A percentile compares a stretch with the other conserved stretches of the same genome.
These are phyloP conservation scores for Lycocerus yunnanus DNA, from an alignment of 2,888 invertebrate genomes.

Conservation along the genomic window DNA sequence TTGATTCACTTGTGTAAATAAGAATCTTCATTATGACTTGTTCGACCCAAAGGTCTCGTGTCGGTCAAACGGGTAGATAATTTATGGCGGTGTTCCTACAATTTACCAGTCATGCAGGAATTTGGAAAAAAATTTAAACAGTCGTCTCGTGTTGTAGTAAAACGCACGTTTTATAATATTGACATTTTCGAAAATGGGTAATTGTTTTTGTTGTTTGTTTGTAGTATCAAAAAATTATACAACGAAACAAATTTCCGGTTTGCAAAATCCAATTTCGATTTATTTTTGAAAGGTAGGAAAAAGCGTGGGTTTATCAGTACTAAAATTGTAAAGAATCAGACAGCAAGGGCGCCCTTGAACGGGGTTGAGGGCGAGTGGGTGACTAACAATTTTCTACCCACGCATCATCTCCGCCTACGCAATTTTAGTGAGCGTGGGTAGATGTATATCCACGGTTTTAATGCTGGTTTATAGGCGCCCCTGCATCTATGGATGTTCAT, in stretches of 20 bases:
- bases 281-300: conserved; percentile 8
- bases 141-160: no score
- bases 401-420: conserved; percentile 24
- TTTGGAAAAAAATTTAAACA: not conserved
- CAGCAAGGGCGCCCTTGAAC: conserved; percentile 30
- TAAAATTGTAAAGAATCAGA: conserved; percentile 32
- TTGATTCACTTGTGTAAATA: not conserved
- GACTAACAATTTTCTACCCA: conserved; percentile 25
- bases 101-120: not conserved
- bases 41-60: not conserved
- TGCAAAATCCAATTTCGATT: conserved; percentile 9
- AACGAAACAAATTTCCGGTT: conserved; percentile 7
- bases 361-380: conserved; percentile 19
- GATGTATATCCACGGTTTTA: conserved; percentile 20
- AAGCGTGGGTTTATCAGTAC: conserved; percentile 31
- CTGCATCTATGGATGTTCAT: not conserved
- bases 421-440: conserved; percentile 20
- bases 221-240: not conserved
- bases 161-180: not conserved
- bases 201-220: not conserved
- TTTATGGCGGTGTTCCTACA: not conserved
- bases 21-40: not conserved
- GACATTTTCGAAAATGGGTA: not conserved
- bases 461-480: conserved; percentile 3
- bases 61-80: not conserved